Evolutionary conservation across 2,888 invertebrate genomes (phyloP).

Genomic region (Temnothorax unifasciatus): DNA sequence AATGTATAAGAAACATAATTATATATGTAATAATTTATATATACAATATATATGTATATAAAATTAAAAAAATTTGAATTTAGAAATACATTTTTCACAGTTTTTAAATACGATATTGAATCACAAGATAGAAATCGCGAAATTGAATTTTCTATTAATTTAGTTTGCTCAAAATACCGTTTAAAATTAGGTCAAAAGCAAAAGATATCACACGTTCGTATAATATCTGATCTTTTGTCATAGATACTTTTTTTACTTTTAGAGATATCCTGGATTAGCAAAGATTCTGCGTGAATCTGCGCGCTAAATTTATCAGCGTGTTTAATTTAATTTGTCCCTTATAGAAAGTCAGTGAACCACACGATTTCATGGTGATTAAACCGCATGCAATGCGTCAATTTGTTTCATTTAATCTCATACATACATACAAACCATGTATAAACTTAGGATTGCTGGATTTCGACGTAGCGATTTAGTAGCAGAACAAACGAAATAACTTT

Average conservation of each 20-base stretch:
- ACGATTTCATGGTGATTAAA: constrained; percentile 10
- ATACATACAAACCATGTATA: constrained; percentile 3
- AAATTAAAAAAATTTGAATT: background rate
- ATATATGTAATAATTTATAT: background rate
- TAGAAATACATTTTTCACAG: background rate
- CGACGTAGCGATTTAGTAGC: constrained; percentile 37
- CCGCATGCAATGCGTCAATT: constrained; percentile 17
- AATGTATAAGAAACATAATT: background rate
- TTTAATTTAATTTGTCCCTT: background rate
- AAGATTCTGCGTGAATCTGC: background rate
- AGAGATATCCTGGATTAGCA: background rate
- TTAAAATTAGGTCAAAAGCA: constrained; percentile 16
- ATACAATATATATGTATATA: too few relatives aligned
- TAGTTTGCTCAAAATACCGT: background rate
- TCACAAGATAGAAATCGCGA: background rate
- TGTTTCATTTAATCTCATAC: constrained; percentile 47
- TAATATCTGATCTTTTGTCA: background rate
- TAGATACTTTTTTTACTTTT: background rate
- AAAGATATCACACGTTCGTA: background rate
- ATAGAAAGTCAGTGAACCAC: constrained; percentile 4
- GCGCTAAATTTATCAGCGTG: constrained; percentile 8
- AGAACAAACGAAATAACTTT: constrained; percentile 39
- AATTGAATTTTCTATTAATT: constrained; percentile 14
- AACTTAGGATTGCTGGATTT: constrained; percentile 43
- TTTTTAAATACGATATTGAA: background rate